Percentiles rank a stretch among this genome's conserved stretches.
Conservation (phyloP, 2,888 invertebrate species). For the Scrobipalpa atriplicella region DNA sequence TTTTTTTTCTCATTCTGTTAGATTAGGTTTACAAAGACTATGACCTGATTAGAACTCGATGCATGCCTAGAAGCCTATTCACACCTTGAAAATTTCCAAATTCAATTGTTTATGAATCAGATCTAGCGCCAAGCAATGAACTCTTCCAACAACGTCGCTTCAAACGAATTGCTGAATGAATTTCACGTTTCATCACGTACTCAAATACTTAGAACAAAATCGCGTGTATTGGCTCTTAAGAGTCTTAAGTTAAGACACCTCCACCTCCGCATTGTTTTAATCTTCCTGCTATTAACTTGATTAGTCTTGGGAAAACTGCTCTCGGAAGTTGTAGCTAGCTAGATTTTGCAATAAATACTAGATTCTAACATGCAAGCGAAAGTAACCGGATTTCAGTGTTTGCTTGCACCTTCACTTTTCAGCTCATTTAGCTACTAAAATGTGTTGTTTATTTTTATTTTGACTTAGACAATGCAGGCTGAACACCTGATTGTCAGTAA, state of each 20-base stretch:
- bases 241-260: too few species aligned
- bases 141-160: too few species aligned
- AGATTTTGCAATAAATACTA: slow-evolving; percentile 35
- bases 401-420: neutral
- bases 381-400: slow-evolving; percentile 26
- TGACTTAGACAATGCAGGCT: too few species aligned
- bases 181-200: neutral
- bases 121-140: neutral
- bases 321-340: slow-evolving; percentile 34
- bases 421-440: slow-evolving; percentile 10
- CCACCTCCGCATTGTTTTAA: slow-evolving; percentile 27
- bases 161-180: neutral
- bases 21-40: too few species aligned
- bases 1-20: too few species aligned
- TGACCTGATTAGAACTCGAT: too few species aligned
- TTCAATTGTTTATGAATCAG: too few species aligned
- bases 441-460: too few species aligned
- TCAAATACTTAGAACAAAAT: neutral
- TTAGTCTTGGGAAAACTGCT: slow-evolving; percentile 31
- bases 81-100: too few species aligned
- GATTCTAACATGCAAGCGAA: slow-evolving; percentile 33
- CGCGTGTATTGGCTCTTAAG: slow-evolving; percentile 18
- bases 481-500: too few species aligned
- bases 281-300: slow-evolving; percentile 28
- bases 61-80: too few species aligned